phyloP scores from a whole-genome alignment of 2,797 vertebrate species.

The Sebastes taczanowskii region DNA sequence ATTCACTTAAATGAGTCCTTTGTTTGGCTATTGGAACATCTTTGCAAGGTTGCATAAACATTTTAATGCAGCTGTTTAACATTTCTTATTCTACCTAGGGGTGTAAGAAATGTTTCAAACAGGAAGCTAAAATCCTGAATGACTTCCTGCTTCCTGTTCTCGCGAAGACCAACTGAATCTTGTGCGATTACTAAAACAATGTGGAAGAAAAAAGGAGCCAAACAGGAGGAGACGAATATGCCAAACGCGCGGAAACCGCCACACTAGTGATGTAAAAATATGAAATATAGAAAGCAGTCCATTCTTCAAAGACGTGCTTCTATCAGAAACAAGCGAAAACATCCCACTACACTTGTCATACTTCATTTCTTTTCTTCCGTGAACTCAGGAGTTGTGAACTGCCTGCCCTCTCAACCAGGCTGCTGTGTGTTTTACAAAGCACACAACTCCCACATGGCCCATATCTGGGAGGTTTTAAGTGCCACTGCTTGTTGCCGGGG shows the following conservation, averaged over 20 bases:
- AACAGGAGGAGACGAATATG: neutral
- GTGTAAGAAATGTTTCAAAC: neutral
- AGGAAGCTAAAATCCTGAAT: neutral
- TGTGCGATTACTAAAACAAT: neutral
- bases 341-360: neutral
- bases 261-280: neutral
- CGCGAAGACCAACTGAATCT: neutral
- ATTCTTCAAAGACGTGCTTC: neutral
- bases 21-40: neutral
- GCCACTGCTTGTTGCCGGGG: constrained; percentile 63
- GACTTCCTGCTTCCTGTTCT: constrained; percentile 14
- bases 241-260: neutral
- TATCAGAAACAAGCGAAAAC: neutral
- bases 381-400: constrained; percentile 10
- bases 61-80: neutral
- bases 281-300: neutral
- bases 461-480: constrained; percentile 48
- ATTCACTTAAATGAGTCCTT: neutral
- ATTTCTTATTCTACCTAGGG: neutral
- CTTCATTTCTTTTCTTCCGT: neutral
- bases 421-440: constrained; percentile 34
- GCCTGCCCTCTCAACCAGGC: constrained; percentile 2
- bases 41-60: neutral
- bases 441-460: constrained; percentile 52
- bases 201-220: neutral